These are phyloP conservation scores for Amblyteles armatorius DNA, from an alignment of 2,888 invertebrate genomes.

Conservation along the genomic window DNA sequence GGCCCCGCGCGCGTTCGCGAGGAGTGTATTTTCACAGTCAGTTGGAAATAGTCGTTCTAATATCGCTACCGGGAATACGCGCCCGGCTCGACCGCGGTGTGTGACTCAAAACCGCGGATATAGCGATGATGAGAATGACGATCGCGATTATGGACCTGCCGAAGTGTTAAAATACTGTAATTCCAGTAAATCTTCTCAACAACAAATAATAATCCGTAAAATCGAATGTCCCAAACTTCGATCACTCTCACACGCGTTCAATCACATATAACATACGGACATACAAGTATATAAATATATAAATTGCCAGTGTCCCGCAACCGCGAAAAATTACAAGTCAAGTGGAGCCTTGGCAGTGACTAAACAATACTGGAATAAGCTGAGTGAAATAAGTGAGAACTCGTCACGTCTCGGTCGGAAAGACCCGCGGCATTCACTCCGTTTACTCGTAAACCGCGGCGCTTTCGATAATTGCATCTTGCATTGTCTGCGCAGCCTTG, in stretches of 20 bases:
- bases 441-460: constrained; percentile 40
- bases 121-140: constrained; percentile 46
- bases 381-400: constrained; percentile 22
- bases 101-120: constrained; percentile 63
- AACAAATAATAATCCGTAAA: background rate
- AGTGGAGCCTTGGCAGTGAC: constrained; percentile 33
- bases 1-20: constrained; percentile 59
- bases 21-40: constrained; percentile 81
- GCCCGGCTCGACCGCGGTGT: constrained; percentile 29
- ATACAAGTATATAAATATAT: background rate
- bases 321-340: background rate
- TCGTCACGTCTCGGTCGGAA: constrained; percentile 40
- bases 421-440: constrained; percentile 43
- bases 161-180: constrained; percentile 29
- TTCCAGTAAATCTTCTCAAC: background rate
- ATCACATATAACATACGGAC: background rate
- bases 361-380: constrained; percentile 12
- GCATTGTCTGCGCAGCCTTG: background rate
- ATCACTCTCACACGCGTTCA: too few relatives aligned
- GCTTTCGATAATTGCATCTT: constrained; percentile 34
- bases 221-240: too few relatives aligned
- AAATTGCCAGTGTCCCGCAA: background rate
- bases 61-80: constrained; percentile 72
- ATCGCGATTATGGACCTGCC: constrained; percentile 14
- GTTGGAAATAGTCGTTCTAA: constrained; percentile 83